These are phyloP conservation scores for Polypedilum vanderplanki DNA, from an alignment of 1,140 invertebrate species.

Conservation along the genomic window DNA sequence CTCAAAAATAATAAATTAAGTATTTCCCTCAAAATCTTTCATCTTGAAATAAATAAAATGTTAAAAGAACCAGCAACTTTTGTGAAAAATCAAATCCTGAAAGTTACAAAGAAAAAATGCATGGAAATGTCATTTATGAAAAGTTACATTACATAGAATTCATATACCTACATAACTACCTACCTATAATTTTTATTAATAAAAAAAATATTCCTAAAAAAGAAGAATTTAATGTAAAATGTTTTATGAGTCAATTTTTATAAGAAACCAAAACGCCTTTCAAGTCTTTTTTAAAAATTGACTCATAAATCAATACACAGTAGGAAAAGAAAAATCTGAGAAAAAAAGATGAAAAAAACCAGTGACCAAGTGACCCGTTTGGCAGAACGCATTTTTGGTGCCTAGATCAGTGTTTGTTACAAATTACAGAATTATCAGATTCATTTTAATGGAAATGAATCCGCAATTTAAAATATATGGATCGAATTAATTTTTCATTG, in stretches of 20 bases:
- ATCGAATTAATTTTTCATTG: too few species aligned
- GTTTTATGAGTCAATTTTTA: neutral
- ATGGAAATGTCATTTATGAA: neutral
- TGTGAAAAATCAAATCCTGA: conserved; percentile 9
- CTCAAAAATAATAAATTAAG: too few species aligned
- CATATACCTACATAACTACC: neutral
- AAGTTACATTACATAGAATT: neutral
- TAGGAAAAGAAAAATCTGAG: too few species aligned
- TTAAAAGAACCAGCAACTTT: neutral
- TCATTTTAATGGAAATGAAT: too few species aligned
- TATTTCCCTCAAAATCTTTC: neutral
- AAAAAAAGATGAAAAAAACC: too few species aligned
- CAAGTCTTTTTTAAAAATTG: too few species aligned
- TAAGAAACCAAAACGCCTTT: neutral
- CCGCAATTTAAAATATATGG: too few species aligned
- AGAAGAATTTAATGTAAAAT: neutral
- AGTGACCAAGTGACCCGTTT: too few species aligned
- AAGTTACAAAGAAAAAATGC: conserved; percentile 2
- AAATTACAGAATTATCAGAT: too few species aligned
- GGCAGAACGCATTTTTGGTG: too few species aligned
- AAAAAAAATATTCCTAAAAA: neutral
- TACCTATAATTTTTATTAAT: neutral
- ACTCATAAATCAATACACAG: too few species aligned
- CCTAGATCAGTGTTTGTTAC: too few species aligned
- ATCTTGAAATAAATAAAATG: neutral